Percentiles rank a stretch among this genome's conserved stretches.
phyloP scores from a whole-genome alignment of 2,797 vertebrate genomes.

The Odontamblyopus rebecca region DNA sequence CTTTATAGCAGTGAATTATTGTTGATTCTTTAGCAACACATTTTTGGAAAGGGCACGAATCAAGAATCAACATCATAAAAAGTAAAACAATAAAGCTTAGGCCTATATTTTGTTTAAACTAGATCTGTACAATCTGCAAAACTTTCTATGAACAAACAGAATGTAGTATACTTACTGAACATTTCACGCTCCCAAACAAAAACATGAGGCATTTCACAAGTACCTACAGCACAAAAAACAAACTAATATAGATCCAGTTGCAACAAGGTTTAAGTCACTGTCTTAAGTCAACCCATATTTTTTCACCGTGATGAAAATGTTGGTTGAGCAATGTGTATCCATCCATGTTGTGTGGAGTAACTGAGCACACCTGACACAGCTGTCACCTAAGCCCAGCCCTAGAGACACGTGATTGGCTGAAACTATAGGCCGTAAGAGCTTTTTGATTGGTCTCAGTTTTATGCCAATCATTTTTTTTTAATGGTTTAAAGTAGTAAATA shows the following conservation, averaged over 20 bases:
- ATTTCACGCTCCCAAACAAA: slow-evolving; percentile 20
- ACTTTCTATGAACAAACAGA: not conserved
- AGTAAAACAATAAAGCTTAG: not conserved
- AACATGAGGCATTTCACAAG: not conserved
- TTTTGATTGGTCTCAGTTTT: slow-evolving; percentile 39
- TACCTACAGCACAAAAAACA: not conserved
- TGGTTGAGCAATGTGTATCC: slow-evolving; percentile 24
- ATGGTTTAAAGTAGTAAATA: too few species aligned
- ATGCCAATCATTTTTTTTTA: slow-evolving; percentile 17
- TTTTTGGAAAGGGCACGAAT: not conserved
- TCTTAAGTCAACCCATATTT: not conserved
- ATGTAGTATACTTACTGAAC: slow-evolving; percentile 34
- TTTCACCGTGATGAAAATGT: not conserved
- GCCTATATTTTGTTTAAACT: too few species aligned
- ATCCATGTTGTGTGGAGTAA: slow-evolving; percentile 48
- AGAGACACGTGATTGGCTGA: slow-evolving; percentile 49
- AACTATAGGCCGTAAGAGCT: not conserved
- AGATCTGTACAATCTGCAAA: not conserved
- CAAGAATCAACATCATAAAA: not conserved
- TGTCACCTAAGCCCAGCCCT: slow-evolving; percentile 24
- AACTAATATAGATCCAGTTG: not conserved
- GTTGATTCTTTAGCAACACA: not conserved
- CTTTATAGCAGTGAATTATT: not conserved
- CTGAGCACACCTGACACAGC: slow-evolving; percentile 41
- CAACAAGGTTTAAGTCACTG: not conserved